These are phyloP conservation scores for Apaloderma vittatum DNA, from an alignment of 2,113 vertebrate species.

Conservation along the genomic window DNA sequence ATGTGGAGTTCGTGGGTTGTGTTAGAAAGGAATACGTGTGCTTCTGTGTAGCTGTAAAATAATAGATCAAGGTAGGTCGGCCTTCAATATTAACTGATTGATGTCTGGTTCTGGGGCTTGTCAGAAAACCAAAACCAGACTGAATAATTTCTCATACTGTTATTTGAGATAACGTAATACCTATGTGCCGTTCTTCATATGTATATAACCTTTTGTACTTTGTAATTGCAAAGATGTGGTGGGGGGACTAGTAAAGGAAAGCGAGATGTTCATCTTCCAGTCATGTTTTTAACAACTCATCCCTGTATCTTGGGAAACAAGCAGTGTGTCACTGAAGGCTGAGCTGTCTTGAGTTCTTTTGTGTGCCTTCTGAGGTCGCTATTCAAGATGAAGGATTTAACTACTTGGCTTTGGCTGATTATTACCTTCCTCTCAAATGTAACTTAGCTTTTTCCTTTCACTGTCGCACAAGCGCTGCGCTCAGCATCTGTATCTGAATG, in stretches of 20 bases:
- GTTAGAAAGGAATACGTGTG: neutral
- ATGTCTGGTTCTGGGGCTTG: neutral
- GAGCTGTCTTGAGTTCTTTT: conserved; percentile 7
- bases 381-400: conserved; percentile 25
- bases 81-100: neutral
- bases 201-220: conserved; percentile 27
- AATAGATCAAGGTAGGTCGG: neutral
- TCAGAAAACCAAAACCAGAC: neutral
- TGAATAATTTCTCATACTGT: neutral
- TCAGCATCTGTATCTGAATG: neutral
- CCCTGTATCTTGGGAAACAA: neutral
- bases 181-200: neutral
- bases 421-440: neutral
- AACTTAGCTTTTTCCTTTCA: neutral
- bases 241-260: neutral
- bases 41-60: conserved; percentile 31
- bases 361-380: conserved; percentile 59
- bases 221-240: neutral
- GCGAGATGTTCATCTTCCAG: neutral
- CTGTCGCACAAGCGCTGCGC: neutral
- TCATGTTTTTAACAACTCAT: neutral
- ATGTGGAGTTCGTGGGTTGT: neutral
- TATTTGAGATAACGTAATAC: neutral
- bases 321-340: neutral
- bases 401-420: conserved; percentile 31